A percentile compares a stretch with the other conserved stretches of the same genome.
These are phyloP conservation scores for Trichonephila inaurata DNA, from an alignment of 1,140 invertebrate species.

Conservation along the genomic window DNA sequence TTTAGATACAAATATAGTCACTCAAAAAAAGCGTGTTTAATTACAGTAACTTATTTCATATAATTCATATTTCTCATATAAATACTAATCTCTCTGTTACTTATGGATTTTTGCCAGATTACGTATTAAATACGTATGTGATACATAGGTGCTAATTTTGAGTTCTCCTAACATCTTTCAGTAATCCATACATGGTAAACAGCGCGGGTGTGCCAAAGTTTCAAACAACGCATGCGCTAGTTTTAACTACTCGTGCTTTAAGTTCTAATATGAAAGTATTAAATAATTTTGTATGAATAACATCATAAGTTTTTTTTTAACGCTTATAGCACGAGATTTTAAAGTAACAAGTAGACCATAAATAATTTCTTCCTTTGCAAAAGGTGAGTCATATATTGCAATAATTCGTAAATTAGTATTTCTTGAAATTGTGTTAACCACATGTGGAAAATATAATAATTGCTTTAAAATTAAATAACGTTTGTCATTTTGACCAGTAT, in stretches of 20 bases:
- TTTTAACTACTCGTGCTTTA: constrained; percentile 65
- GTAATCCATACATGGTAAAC: constrained; percentile 74
- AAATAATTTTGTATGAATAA: constrained; percentile 38
- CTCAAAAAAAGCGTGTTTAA: no score
- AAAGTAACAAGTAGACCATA: background rate
- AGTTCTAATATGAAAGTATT: constrained; percentile 65
- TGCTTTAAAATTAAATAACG: background rate
- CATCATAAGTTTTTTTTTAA: background rate
- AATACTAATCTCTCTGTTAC: background rate
- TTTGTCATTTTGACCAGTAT: background rate
- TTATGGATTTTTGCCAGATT: constrained; percentile 65
- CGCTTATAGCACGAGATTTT: background rate
- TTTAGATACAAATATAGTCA: no score
- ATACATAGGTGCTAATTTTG: constrained; percentile 71
- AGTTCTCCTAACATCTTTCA: constrained; percentile 47
- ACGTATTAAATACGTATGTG: constrained; percentile 67
- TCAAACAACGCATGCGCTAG: constrained; percentile 66
- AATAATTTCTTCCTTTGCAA: background rate
- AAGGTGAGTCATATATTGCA: constrained; percentile 8
- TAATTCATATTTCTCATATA: constrained; percentile 10
- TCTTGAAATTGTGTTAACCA: constrained; percentile 27
- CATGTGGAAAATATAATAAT: constrained; percentile 42
- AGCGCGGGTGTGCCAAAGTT: constrained; percentile 68
- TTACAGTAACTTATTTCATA: background rate
- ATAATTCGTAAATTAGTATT: constrained; percentile 19